phyloP scores from a whole-genome alignment of 2,113 vertebrate genomes.

The Gadus macrocephalus region DNA sequence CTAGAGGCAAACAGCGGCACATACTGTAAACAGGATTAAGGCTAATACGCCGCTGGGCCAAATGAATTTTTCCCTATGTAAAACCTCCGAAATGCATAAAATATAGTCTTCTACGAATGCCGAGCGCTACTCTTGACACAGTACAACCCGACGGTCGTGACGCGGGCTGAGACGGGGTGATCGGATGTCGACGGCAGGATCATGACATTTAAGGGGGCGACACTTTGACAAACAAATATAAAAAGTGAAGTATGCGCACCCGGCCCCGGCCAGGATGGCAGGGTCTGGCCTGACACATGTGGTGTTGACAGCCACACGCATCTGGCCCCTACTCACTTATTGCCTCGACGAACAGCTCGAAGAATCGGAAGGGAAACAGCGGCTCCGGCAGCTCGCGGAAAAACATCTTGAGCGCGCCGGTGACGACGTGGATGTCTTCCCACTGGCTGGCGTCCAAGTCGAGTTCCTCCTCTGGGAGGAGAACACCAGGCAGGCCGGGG shows the following conservation, averaged over 20 bases:
- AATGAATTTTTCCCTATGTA: slow-evolving; percentile 10
- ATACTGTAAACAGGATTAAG: slow-evolving; percentile 38
- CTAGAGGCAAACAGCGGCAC: slow-evolving; percentile 17
- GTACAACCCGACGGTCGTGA: slow-evolving; percentile 1
- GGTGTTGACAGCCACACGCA: neutral
- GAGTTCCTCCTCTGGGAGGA: slow-evolving; percentile 92
- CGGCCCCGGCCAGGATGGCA: neutral
- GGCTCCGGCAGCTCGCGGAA: slow-evolving; percentile 96
- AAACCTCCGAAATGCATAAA: slow-evolving; percentile 8
- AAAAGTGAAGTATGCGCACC: neutral
- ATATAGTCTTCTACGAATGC: neutral
- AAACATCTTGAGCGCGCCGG: slow-evolving; percentile 98
- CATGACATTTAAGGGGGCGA: too few species aligned
- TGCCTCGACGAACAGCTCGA: slow-evolving; percentile 87
- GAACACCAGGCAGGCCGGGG: slow-evolving; percentile 33
- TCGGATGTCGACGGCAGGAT: too few species aligned
- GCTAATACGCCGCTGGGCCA: slow-evolving; percentile 15
- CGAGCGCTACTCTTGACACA: slow-evolving; percentile 6
- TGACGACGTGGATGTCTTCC: slow-evolving; percentile 98
- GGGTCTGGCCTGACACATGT: neutral
- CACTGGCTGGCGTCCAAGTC: slow-evolving; percentile 98
- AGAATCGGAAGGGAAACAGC: slow-evolving; percentile 89
- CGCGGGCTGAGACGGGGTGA: neutral
- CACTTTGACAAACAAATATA: neutral
- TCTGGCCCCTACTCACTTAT: slow-evolving; percentile 82